Percentiles rank a stretch among this genome's conserved stretches.
phyloP scores from a whole-genome alignment of 2,113 vertebrate species.

The Mugil cephalus region DNA sequence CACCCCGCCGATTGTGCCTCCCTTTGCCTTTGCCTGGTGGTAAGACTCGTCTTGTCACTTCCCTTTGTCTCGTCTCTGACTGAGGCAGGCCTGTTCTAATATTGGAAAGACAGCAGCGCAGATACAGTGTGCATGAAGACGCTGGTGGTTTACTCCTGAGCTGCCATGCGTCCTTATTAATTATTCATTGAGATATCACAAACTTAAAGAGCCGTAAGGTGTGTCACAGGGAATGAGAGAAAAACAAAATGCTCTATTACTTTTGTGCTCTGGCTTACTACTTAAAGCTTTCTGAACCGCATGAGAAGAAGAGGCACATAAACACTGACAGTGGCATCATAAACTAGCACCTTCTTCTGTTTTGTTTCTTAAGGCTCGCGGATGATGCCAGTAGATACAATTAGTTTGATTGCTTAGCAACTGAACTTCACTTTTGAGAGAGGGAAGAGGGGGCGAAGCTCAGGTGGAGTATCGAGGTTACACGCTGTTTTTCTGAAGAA shows the following conservation, averaged over 20 bases:
- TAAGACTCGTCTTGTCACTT: conserved; percentile 54
- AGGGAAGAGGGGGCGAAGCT: conserved; percentile 30
- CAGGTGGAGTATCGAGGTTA: conserved; percentile 58
- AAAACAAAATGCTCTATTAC: conserved; percentile 71
- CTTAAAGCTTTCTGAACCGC: conserved; percentile 27
- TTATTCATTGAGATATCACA: conserved; percentile 67
- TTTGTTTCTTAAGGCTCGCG: conserved; percentile 49
- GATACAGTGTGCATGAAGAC: conserved; percentile 51
- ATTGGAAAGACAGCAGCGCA: conserved; percentile 57
- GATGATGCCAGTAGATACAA: conserved; percentile 71
- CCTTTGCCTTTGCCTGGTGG: conserved; percentile 36
- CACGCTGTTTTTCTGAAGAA: conserved; percentile 35
- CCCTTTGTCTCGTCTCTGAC: conserved; percentile 50
- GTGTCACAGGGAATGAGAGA: conserved; percentile 72
- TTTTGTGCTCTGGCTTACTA: conserved; percentile 14
- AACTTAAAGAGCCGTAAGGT: conserved; percentile 71
- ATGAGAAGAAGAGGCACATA: neutral
- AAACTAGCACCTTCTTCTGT: conserved; percentile 38
- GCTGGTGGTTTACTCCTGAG: conserved; percentile 42
- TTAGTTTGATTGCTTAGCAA: conserved; percentile 79
- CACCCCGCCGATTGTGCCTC: conserved; percentile 34
- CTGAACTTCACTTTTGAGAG: conserved; percentile 54
- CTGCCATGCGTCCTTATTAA: conserved; percentile 57
- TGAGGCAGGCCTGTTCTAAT: conserved; percentile 64
- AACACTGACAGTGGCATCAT: conserved; percentile 13